Evolutionary conservation across 2,888 invertebrate genomes (phyloP).

Genomic region (Galeruca laticollis): DNA sequence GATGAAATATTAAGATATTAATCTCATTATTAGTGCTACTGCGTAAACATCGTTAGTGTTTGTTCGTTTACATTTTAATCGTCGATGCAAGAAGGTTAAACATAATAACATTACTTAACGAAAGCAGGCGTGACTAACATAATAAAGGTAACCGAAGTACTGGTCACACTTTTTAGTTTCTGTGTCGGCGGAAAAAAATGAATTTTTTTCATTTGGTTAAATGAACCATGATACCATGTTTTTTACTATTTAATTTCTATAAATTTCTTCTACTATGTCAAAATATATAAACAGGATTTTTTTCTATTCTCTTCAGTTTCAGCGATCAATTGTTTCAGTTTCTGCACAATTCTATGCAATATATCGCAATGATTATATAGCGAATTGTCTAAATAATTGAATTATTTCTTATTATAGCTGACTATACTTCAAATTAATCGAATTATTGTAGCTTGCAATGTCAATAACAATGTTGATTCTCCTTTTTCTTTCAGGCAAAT

Average conservation of each 20-base stretch:
- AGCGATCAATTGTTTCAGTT: too few relatives aligned
- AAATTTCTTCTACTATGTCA: too few relatives aligned
- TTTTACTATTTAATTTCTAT: too few relatives aligned
- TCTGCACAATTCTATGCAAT: too few relatives aligned
- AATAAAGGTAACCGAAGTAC: neutral
- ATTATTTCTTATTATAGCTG: too few relatives aligned
- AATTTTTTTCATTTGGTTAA: neutral
- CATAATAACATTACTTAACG: neutral
- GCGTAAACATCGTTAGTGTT: neutral
- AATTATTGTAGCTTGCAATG: too few relatives aligned
- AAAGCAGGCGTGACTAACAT: slow-evolving; percentile 6
- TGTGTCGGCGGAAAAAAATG: neutral
- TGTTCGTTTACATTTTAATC: neutral
- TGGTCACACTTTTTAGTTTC: neutral
- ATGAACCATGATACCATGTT: too few relatives aligned
- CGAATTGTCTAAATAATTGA: too few relatives aligned
- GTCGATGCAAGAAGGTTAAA: neutral
- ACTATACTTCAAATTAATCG: too few relatives aligned
- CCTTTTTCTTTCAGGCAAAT: slow-evolving; percentile 80
- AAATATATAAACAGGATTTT: too few relatives aligned
- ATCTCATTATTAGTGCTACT: neutral
- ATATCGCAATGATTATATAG: too few relatives aligned
- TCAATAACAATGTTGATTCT: neutral
- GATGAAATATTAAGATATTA: neutral
- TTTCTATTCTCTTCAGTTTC: too few relatives aligned